Base-by-base conservation (phyloP, 1,140 invertebrate species). In the Ips nitidus region DNA sequence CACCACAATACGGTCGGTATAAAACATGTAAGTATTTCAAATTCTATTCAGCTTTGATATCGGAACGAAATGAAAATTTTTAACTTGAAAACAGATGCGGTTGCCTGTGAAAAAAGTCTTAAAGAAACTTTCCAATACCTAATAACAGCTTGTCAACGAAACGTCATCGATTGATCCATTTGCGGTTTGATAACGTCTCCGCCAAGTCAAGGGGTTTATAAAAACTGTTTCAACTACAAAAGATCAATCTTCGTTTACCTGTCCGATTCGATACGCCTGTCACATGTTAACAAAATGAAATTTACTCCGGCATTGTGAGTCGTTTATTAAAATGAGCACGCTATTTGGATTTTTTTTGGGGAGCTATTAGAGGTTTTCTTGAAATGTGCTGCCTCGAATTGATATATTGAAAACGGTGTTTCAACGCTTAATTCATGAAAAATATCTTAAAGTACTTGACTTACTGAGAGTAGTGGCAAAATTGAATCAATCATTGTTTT, bases 181-280 rank as follows among this genome's bases (percentile, higher is more conserved):
- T 67, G 65, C 55, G 65, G 65, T 67, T 59, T 67, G 42, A 50
- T 67, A 52, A 8, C 55, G 8, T 41, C 41, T 36, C 40, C 39
- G 55, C 43, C 55, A 67, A 50, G 37, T 22, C 52, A 65, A 65
- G 56, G 56, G 66, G 58, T 68, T 61, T 61, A 41, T 60, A 39
- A 50, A 45, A 50, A 58, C 38, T 55, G 60, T 61, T 42, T 61
- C 41, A 3, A 56, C 22, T 53, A 60, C n/a, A 68, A 61, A 68
- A 53, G 57, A 68, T 68, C 66, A 52, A 68, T 68, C 66, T 68
- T 68, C 57, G 45, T 68, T 61, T 68, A 68, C 66, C 66, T 68
- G 66, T 68, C 66, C 47, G 43, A 60, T 68, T 53, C 57, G 66
- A 60, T 68, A 68, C 66, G 66, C 66, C 66, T 61, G 66, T 68